A percentile compares a stretch with the other conserved stretches of the same genome.
Evolutionary conservation across 1,140 invertebrate species (phyloP).

Genomic region (Tetranychus urticae): DNA sequence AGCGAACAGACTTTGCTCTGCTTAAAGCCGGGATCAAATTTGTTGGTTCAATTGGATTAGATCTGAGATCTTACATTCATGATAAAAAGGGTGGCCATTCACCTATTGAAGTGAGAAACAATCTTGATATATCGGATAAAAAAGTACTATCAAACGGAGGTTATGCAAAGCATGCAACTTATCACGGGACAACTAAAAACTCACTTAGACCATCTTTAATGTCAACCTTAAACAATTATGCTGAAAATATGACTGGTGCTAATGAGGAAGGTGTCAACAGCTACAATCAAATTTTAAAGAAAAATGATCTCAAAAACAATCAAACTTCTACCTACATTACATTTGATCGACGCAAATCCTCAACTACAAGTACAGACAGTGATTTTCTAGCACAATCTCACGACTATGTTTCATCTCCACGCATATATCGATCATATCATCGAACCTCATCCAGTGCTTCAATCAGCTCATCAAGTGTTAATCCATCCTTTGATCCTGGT

Average conservation of each 20-base stretch:
- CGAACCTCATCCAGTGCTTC: not conserved
- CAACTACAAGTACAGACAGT: not conserved
- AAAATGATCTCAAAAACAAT: not conserved
- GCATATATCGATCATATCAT: not conserved
- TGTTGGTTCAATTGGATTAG: not conserved
- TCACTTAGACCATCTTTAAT: not conserved
- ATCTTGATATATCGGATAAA: not conserved
- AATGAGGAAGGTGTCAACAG: too few relatives aligned
- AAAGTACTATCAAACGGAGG: not conserved
- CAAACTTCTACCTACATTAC: not conserved
- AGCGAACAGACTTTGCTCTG: not conserved
- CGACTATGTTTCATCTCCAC: not conserved
- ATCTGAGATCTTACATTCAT: not conserved
- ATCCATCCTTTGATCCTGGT: not conserved
- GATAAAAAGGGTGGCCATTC: not conserved
- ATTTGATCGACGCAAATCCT: not conserved
- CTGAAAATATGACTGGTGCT: not conserved
- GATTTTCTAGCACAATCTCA: not conserved
- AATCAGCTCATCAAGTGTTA: not conserved
- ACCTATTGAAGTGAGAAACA: not conserved
- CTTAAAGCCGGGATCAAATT: not conserved
- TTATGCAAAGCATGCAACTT: not conserved
- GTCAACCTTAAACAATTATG: not conserved
- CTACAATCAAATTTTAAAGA: not conserved
- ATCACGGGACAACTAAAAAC: not conserved